phyloP scores from a whole-genome alignment of 1,140 invertebrate species.

The Pygmarrhopalites habei region DNA sequence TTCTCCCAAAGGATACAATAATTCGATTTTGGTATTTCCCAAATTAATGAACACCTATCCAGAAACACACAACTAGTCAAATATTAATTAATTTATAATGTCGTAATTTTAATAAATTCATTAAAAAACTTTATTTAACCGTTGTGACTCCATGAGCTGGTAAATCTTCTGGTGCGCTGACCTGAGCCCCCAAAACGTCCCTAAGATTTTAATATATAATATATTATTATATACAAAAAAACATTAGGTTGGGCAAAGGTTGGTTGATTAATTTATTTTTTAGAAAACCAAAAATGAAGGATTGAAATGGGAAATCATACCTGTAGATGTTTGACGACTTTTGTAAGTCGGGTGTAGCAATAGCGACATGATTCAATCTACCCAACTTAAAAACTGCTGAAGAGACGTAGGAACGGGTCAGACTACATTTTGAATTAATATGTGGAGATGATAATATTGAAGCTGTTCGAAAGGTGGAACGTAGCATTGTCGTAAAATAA shows the following conservation, averaged over 20 bases:
- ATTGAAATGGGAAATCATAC: conserved; percentile 19
- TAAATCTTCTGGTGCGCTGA: conserved; percentile 45
- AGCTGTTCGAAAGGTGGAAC: no score
- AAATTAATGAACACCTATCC: conserved; percentile 38
- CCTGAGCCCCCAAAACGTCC: conserved; percentile 52
- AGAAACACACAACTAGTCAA: no score
- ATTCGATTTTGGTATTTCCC: conserved; percentile 55
- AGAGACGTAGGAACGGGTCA: no score
- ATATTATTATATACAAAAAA: no score
- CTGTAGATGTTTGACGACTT: conserved; percentile 50
- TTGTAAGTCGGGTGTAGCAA: conserved; percentile 52
- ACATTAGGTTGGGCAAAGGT: background rate
- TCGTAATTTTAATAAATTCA: no score
- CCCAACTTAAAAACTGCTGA: conserved; percentile 45
- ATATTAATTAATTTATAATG: no score
- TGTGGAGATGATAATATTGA: no score
- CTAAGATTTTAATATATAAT: conserved; percentile 33
- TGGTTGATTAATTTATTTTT: no score
- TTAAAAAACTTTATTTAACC: no score
- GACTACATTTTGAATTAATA: no score
- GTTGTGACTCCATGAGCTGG: conserved; percentile 57
- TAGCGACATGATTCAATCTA: conserved; percentile 56
- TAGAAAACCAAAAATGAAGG: no score
- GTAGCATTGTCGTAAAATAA: no score
- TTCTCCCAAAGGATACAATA: conserved; percentile 53